Percentiles rank a stretch among this genome's conserved stretches.
These are phyloP conservation scores for Empis stercorea DNA, from an alignment of 2,888 invertebrate genomes.

Conservation along the genomic window DNA sequence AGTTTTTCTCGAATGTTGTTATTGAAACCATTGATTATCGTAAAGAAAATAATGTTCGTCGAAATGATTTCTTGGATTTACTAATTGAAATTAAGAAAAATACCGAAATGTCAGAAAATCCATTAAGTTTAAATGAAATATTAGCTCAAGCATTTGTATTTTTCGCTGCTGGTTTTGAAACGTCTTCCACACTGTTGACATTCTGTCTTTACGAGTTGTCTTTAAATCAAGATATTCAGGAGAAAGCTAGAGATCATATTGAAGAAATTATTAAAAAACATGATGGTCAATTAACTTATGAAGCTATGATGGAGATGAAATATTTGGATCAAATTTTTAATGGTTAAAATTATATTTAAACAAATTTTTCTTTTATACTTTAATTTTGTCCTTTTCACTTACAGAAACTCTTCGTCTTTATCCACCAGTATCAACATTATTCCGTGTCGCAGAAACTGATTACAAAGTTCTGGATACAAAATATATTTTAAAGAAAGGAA, in stretches of 20 bases:
- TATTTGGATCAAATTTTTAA: slow-evolving; percentile 34
- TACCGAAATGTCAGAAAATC: background rate
- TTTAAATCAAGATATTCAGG: slow-evolving; percentile 33
- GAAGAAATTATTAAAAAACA: slow-evolving; percentile 23
- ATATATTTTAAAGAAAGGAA: slow-evolving; percentile 18
- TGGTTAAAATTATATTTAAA: slow-evolving; percentile 19
- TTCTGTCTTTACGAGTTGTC: slow-evolving; percentile 37
- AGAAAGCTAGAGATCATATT: slow-evolving; percentile 31
- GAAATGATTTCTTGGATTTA: slow-evolving; percentile 23
- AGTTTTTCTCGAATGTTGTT: slow-evolving; percentile 24
- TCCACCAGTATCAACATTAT: slow-evolving; percentile 30
- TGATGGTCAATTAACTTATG: slow-evolving; percentile 27
- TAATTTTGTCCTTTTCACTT: slow-evolving; percentile 6
- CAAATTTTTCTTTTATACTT: too few species aligned
- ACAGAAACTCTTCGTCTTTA: slow-evolving; percentile 38
- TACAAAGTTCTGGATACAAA: slow-evolving; percentile 18
- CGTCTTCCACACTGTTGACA: slow-evolving; percentile 33
- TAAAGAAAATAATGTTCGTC: slow-evolving; percentile 16
- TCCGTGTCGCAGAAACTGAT: slow-evolving; percentile 18
- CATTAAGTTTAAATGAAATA: slow-evolving; percentile 29
- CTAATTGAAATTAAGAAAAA: slow-evolving; percentile 17
- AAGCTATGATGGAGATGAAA: slow-evolving; percentile 25
- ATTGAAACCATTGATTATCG: slow-evolving; percentile 20
- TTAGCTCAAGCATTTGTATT: slow-evolving; percentile 40
- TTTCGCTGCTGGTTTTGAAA: slow-evolving; percentile 39